phyloP scores from a whole-genome alignment of 2,888 invertebrate genomes.

The Hydroisotoma schaefferi region DNA sequence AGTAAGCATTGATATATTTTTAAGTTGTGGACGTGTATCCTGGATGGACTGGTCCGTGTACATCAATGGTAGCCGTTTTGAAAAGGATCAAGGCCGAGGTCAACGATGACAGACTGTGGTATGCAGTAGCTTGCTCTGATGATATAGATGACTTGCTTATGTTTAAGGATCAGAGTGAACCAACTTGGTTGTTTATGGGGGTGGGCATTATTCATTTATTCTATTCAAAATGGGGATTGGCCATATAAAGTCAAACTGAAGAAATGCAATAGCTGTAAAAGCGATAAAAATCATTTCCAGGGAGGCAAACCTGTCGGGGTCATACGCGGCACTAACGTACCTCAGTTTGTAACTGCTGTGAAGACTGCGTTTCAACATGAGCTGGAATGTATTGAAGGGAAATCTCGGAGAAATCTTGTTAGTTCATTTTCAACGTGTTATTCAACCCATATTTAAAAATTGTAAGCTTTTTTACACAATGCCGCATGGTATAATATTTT shows the following conservation, averaged over 20 bases:
- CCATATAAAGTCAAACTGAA: background rate
- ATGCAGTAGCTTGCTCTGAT: constrained; percentile 36
- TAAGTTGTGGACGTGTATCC: constrained; percentile 46
- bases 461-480: background rate
- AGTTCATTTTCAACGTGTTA: background rate
- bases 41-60: constrained; percentile 45
- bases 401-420: constrained; percentile 29
- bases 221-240: too few species aligned
- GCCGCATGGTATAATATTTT: background rate
- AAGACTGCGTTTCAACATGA: constrained; percentile 43
- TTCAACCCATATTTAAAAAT: background rate
- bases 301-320: constrained; percentile 47
- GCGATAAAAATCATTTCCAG: too few species aligned
- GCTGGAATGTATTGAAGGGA: constrained; percentile 41
- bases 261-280: too few species aligned
- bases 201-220: constrained; percentile 19
- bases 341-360: constrained; percentile 36
- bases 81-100: constrained; percentile 44
- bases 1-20: background rate
- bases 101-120: constrained; percentile 39
- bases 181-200: constrained; percentile 42
- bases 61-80: constrained; percentile 39
- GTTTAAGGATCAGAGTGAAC: constrained; percentile 46
- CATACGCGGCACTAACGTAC: constrained; percentile 39
- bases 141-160: constrained; percentile 37